These are phyloP conservation scores for Peromyscus attwateri DNA, from an alignment of 2,797 vertebrate genomes.

Conservation along the genomic window DNA sequence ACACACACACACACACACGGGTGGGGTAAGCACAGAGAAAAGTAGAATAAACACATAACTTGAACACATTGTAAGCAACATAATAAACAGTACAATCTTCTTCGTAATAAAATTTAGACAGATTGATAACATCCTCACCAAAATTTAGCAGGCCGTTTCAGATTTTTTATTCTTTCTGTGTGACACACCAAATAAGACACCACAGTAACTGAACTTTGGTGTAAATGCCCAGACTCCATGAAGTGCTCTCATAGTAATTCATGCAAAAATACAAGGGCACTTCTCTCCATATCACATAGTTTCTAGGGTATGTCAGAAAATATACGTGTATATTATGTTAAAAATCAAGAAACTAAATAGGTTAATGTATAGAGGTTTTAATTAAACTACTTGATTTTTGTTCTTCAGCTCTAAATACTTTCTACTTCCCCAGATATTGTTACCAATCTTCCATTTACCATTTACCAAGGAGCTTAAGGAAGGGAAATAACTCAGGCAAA, in stretches of 20 bases:
- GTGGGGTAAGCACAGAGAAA: neutral
- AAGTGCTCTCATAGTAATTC: conserved; percentile 29
- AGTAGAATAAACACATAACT: conserved; percentile 63
- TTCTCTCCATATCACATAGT: conserved; percentile 26
- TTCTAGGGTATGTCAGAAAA: neutral
- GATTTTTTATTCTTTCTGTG: conserved; percentile 60
- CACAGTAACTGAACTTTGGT: conserved; percentile 60
- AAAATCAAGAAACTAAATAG: conserved; percentile 59
- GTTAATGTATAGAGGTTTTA: rapidly evolving
- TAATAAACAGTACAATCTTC: conserved; percentile 76
- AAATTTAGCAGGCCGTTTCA: conserved; percentile 68
- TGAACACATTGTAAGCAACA: conserved; percentile 71
- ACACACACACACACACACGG: neutral
- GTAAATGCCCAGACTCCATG: conserved; percentile 41
- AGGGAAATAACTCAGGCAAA: neutral
- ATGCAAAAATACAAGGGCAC: conserved; percentile 46
- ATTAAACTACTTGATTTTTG: neutral
- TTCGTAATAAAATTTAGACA: conserved; percentile 72
- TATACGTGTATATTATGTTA: conserved; percentile 55
- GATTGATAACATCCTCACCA: conserved; percentile 68
- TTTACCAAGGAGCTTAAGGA: neutral
- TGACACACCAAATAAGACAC: conserved; percentile 24
- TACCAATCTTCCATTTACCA: conserved; percentile 25
- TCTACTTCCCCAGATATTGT: conserved; percentile 13
- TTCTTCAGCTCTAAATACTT: neutral